phyloP scores from a whole-genome alignment of 2,113 vertebrate genomes.

The Calidris pugnax region DNA sequence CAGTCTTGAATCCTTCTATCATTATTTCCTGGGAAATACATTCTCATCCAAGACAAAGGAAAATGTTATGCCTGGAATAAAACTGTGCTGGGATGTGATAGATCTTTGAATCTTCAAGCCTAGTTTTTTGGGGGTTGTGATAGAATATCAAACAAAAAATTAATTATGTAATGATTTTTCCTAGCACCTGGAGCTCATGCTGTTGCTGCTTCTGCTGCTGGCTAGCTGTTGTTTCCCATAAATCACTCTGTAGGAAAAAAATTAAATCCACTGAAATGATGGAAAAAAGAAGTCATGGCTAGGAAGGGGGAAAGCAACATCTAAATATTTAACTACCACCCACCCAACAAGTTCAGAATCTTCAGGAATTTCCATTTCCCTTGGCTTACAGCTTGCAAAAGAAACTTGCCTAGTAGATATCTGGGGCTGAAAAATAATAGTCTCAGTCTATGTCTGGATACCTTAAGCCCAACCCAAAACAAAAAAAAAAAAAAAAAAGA shows the following conservation, averaged over 20 bases:
- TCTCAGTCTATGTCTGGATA: background rate
- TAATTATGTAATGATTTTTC: constrained; percentile 48
- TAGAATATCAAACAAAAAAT: constrained; percentile 59
- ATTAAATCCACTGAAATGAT: constrained; percentile 21
- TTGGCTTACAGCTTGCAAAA: constrained; percentile 22
- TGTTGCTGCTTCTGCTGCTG: constrained; percentile 52
- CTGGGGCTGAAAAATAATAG: background rate
- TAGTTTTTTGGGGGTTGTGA: constrained; percentile 37
- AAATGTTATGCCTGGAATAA: constrained; percentile 5
- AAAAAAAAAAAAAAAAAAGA: too few species aligned
- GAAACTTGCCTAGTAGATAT: background rate
- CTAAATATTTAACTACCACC: constrained; percentile 43
- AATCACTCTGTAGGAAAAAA: constrained; percentile 51
- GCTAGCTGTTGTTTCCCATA: constrained; percentile 61
- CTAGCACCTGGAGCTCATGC: constrained; percentile 67
- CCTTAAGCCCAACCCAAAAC: background rate
- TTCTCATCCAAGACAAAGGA: constrained; percentile 22
- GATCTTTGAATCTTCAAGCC: constrained; percentile 8
- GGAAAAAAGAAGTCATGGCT: constrained; percentile 37
- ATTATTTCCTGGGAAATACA: background rate
- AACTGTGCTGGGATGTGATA: background rate
- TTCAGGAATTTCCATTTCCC: constrained; percentile 42
- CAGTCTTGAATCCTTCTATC: background rate
- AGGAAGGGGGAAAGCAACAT: constrained; percentile 21
- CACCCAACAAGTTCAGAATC: background rate